phyloP scores from a whole-genome alignment of 2,888 invertebrate species.

The Drymonia ruficornis region DNA sequence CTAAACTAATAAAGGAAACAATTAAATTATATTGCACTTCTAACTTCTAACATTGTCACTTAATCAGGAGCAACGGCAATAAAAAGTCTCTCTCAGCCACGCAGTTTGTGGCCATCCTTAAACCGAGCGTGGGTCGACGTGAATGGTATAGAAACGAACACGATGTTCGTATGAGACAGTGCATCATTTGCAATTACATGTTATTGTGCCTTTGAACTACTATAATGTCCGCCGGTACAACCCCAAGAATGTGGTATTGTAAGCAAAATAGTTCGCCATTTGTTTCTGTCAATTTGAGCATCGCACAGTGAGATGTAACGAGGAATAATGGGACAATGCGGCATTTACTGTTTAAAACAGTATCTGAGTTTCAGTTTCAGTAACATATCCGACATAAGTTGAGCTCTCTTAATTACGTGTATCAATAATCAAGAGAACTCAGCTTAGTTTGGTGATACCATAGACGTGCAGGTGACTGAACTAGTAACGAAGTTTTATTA shows the following conservation, averaged over 20 bases:
- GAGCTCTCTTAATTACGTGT: no score
- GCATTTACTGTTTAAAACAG: background rate
- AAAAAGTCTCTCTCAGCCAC: no score
- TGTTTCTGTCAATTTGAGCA: slow-evolving; percentile 73
- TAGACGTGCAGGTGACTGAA: no score
- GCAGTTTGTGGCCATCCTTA: slow-evolving; percentile 13
- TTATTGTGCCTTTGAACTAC: slow-evolving; percentile 81
- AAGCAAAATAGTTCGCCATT: slow-evolving; percentile 74
- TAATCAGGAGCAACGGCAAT: no score
- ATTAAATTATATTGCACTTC: no score
- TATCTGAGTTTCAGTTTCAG: no score
- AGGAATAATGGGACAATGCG: slow-evolving; percentile 39
- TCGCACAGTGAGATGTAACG: slow-evolving; percentile 46
- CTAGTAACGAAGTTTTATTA: slow-evolving; percentile 1
- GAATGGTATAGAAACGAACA: slow-evolving; percentile 74
- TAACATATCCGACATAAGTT: no score
- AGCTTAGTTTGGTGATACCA: no score
- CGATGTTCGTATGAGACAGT: slow-evolving; percentile 69
- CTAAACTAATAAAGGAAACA: no score
- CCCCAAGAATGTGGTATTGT: slow-evolving; percentile 72
- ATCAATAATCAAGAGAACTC: no score
- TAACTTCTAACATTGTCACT: no score
- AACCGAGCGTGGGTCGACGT: slow-evolving; percentile 68
- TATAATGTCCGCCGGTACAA: slow-evolving; percentile 66
- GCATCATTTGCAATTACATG: slow-evolving; percentile 84